These are phyloP conservation scores for Sminthopsis crassicaudata DNA, from an alignment of 2,113 vertebrate genomes.

Conservation along the genomic window DNA sequence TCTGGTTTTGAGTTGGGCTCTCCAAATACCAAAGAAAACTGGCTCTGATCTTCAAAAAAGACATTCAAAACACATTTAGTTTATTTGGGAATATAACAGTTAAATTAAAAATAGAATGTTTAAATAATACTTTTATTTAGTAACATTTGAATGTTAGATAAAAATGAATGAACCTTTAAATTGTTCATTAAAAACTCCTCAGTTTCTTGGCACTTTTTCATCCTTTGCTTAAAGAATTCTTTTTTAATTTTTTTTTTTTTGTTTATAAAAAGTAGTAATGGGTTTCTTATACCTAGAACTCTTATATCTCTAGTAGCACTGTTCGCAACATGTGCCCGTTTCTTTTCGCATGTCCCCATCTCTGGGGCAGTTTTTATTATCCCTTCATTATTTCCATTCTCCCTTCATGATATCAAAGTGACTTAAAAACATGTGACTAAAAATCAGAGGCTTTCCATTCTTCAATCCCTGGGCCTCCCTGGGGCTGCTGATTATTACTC, in stretches of 20 bases:
- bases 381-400: conserved; percentile 76
- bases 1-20: not conserved
- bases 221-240: not conserved
- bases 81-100: not conserved
- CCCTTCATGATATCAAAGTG: conserved; percentile 74
- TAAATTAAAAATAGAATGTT: not conserved
- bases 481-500: conserved; percentile 83
- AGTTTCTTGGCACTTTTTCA: not conserved
- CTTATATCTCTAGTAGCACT: not conserved
- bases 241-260: not conserved
- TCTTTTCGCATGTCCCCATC: conserved; percentile 65
- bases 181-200: not conserved
- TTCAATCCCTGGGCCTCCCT: conserved; percentile 79
- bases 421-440: conserved; percentile 75
- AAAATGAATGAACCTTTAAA: not conserved
- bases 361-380: conserved; percentile 74
- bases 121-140: not conserved
- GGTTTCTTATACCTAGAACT: not conserved
- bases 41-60: not conserved
- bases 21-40: not conserved
- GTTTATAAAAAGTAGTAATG: not conserved
- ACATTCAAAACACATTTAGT: not conserved
- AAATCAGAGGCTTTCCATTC: conserved; percentile 79
- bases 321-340: conserved; percentile 21
- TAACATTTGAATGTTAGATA: not conserved